phyloP scores from a whole-genome alignment of 2,888 invertebrate species.

The Drosophila atripex region DNA sequence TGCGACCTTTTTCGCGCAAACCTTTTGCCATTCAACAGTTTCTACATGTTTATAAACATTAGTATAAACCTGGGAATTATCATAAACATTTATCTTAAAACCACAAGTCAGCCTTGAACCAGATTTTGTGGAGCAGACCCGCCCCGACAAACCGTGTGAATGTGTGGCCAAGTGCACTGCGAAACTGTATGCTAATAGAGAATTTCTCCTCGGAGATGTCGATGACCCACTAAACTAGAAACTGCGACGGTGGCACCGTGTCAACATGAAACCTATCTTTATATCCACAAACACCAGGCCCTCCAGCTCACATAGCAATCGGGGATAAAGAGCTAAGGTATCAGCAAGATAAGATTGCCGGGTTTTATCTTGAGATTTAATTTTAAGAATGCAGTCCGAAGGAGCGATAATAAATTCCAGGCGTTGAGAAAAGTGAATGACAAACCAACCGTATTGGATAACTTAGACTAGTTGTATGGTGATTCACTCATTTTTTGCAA shows the following conservation, averaged over 20 bases:
- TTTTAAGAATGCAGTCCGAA: background rate
- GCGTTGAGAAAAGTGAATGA: background rate
- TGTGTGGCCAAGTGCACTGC: constrained; percentile 1
- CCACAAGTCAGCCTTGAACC: constrained; percentile 24
- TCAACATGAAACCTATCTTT: background rate
- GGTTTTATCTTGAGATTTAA: background rate
- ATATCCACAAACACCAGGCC: background rate
- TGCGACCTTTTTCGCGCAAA: background rate
- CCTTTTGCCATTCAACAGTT: background rate
- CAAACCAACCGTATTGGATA: background rate
- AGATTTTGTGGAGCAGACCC: constrained; percentile 1
- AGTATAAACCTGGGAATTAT: background rate
- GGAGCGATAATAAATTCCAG: background rate
- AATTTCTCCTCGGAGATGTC: constrained; percentile 18
- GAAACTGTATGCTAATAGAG: constrained; percentile 6
- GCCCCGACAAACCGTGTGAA: background rate
- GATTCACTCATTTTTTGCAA: background rate
- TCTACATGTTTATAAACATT: background rate
- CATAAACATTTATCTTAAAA: constrained; percentile 8
- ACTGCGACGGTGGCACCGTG: background rate
- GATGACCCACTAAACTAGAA: constrained; percentile 2
- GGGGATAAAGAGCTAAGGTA: constrained; percentile 2
- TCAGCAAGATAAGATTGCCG: constrained; percentile 7
- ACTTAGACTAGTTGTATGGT: background rate
- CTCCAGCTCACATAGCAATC: background rate